phyloP scores from a whole-genome alignment of 2,888 invertebrate species.

The Drosophila paranaensis region DNA sequence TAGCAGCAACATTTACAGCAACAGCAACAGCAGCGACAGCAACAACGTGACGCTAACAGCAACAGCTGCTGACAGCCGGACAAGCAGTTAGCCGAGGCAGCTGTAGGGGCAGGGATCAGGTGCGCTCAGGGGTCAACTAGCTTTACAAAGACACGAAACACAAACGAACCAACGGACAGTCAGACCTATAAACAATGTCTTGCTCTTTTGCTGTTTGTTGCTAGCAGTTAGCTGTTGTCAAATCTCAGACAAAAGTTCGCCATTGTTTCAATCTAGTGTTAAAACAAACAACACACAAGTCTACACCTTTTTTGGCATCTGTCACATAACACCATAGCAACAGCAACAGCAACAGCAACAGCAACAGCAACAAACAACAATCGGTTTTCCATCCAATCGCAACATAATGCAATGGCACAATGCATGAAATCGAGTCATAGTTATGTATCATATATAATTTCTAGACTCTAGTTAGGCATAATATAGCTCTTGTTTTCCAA shows the following conservation, averaged over 20 bases:
- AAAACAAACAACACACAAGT: constrained; percentile 26
- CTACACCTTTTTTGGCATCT: constrained; percentile 13
- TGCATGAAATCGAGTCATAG: constrained; percentile 76
- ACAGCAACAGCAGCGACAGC: constrained; percentile 22
- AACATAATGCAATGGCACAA: constrained; percentile 53
- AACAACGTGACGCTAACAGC: constrained; percentile 30
- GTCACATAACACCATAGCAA: constrained; percentile 16
- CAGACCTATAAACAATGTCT: constrained; percentile 21
- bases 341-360: constrained; percentile 22
- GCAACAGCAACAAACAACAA: constrained; percentile 19
- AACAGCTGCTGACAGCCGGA: constrained; percentile 28
- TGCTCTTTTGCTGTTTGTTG: constrained; percentile 2
- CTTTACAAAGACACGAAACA: constrained; percentile 40
- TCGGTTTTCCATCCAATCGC: constrained; percentile 41
- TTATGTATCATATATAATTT: constrained; percentile 40
- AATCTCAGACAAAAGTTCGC: constrained; percentile 43
- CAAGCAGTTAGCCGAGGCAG: constrained; percentile 38
- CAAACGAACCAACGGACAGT: constrained; percentile 23
- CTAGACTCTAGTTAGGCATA: constrained; percentile 35
- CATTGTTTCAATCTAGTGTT: constrained; percentile 48
- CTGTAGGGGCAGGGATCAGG: constrained; percentile 24
- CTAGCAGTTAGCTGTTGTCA: not conserved
- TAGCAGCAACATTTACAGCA: constrained; percentile 13
- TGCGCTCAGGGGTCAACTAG: constrained; percentile 69
- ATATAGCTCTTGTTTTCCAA: constrained; percentile 28